Conservation (phyloP, 2,113 vertebrate species). For the Callorhinus ursinus region DNA sequence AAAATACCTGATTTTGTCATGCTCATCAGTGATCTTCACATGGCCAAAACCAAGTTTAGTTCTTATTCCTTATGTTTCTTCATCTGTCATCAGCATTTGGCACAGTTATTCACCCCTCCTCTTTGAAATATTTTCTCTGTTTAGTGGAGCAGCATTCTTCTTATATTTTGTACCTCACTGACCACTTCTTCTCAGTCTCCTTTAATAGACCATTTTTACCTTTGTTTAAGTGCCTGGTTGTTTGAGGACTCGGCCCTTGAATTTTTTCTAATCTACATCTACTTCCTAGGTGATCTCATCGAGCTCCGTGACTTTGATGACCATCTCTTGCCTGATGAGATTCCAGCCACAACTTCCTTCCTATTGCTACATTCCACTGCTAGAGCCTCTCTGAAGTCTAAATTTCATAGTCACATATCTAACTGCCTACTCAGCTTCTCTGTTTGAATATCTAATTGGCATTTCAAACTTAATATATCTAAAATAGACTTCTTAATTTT, state of each 20-base stretch:
- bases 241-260: neutral
- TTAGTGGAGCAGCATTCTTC: neutral
- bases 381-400: neutral
- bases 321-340: neutral
- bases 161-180: neutral
- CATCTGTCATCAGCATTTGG: neutral
- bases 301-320: neutral
- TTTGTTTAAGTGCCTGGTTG: neutral
- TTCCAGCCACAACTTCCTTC: neutral
- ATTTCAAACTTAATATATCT: neutral
- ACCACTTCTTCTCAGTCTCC: neutral
- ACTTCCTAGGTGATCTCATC: neutral
- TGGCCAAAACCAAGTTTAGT: neutral
- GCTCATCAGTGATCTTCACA: neutral
- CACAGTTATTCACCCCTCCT: neutral
- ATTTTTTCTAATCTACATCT: neutral
- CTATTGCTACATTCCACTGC: neutral
- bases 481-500: neutral
- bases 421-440: neutral
- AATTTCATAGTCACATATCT: neutral
- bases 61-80: neutral
- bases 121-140: neutral
- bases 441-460: neutral
- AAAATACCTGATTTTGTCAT: neutral
- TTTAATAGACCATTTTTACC: neutral